phyloP scores from a whole-genome alignment of 92 coral and sea anemone species.

The Bergia puertoricense region DNA sequence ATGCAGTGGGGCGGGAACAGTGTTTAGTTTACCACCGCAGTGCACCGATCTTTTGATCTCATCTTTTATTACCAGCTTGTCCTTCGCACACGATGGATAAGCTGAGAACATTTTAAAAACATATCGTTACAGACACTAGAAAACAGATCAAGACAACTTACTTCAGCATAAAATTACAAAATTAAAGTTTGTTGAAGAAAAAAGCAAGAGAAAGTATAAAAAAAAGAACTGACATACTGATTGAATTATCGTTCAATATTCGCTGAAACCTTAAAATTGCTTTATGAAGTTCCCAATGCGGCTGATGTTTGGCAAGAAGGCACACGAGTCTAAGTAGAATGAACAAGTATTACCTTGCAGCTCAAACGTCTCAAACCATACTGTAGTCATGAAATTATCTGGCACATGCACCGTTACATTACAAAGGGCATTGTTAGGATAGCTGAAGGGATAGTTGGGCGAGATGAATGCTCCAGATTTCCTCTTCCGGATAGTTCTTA shows the following conservation, averaged over 20 bases:
- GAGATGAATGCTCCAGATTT: conserved; percentile 76
- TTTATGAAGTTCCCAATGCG: not conserved
- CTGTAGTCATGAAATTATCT: conserved; percentile 74
- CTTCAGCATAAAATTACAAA: too few relatives aligned
- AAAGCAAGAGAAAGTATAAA: too few relatives aligned
- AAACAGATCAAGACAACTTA: not conserved
- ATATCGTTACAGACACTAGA: not conserved
- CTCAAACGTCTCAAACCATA: conserved; percentile 62
- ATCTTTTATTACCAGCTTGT: conserved; percentile 64
- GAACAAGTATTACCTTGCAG: conserved; percentile 63
- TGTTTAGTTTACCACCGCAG: conserved; percentile 66
- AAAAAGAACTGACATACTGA: too few relatives aligned
- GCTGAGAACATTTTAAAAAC: conserved; percentile 25
- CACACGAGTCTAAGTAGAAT: not conserved
- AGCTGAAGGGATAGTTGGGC: conserved; percentile 71
- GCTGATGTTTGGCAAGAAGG: not conserved
- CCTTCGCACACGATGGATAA: conserved; percentile 49
- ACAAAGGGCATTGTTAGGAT: conserved; percentile 66
- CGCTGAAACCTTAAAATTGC: too few relatives aligned
- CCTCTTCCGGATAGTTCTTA: conserved; percentile 52
- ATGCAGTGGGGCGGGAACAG: conserved; percentile 56
- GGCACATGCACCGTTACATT: conserved; percentile 77
- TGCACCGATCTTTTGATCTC: conserved; percentile 45
- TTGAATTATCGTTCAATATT: too few relatives aligned
- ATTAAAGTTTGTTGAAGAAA: too few relatives aligned